Evolutionary conservation across 2,888 invertebrate species (phyloP), one percentile per base, ranked within the genome.

Genomic region (Listrodromus nycthemerus): DNA sequence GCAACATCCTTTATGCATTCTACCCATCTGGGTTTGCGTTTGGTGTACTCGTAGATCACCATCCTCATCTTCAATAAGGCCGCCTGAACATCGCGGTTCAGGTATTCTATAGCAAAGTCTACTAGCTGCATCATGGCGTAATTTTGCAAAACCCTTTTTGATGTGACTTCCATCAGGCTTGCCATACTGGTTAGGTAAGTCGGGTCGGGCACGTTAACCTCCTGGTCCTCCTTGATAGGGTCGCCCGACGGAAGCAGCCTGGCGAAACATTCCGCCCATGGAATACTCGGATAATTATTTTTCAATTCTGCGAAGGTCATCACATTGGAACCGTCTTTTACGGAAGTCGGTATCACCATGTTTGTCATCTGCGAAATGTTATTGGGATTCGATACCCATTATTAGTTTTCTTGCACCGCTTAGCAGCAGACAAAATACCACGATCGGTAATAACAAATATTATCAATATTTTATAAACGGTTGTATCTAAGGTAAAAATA

Each of bases 71-170:
- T n/a, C n/a, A n/a, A n/a, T n/a, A n/a, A n/a, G n/a, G n/a, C n/a
- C n/a, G 96, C 96, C 3, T 98, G 95, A 80, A 97, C 95, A 77
- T 95, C 95, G 71, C 98, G 97, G 0, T 96, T 96, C 84, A 98
- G 94, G 92, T 97, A 98, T 1, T 96, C 96, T 16, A 97, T 95
- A 0, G 97, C 96, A 2, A 97, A 96, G 0, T 96, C 96, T 0
- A 97, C 97, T 0, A 97, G 97, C 75, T 98, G 95, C 98, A 98
- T 98, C 95, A 98, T 95, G 88, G 98, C 96, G 91, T 99, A 99
- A 94, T 99, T 98, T 2, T 98, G 97, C 89, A 96, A 95, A 2
- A 95, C 94, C 85, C 97, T 94, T 88, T 95, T 96, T 0, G 95
- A 95, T 0, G 95, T 73, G 55, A 93, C 92, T 48, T 94, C 92